These are phyloP conservation scores for Apeltes quadracus DNA, from an alignment of 2,113 vertebrate species.

Conservation along the genomic window DNA sequence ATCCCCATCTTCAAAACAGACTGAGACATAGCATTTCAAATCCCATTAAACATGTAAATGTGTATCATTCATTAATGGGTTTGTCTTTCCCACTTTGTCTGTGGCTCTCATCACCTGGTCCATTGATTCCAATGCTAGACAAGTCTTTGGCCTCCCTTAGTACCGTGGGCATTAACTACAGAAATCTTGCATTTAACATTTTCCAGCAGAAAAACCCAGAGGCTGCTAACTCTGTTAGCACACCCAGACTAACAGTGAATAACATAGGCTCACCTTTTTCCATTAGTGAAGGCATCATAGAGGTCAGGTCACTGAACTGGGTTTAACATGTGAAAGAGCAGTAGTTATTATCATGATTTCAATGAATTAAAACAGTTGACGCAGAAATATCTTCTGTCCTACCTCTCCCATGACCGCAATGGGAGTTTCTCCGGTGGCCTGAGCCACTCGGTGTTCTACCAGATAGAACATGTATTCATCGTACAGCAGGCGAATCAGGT, in stretches of 20 bases:
- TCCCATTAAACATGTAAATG: no score
- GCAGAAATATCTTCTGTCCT: conserved; percentile 35
- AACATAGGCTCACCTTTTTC: conserved; percentile 86
- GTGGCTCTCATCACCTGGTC: no score
- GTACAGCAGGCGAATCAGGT: conserved; percentile 95
- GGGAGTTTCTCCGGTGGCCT: conserved; percentile 94
- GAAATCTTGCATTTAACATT: no score
- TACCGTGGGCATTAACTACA: no score
- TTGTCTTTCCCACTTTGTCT: no score
- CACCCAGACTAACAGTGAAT: not conserved
- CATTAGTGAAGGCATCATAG: conserved; percentile 88
- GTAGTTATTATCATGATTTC: not conserved
- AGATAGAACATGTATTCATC: conserved; percentile 99
- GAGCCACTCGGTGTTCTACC: conserved; percentile 95
- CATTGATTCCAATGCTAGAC: no score
- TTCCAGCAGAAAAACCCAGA: not conserved
- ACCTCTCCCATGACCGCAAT: conserved; percentile 99
- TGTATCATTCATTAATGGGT: no score
- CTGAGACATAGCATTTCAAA: no score
- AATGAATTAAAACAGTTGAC: not conserved
- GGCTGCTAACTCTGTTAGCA: not conserved
- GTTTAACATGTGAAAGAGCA: conserved; percentile 45
- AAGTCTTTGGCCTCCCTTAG: no score
- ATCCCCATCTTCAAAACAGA: not conserved
- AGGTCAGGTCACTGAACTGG: conserved; percentile 93